phyloP scores from a whole-genome alignment of 2,797 vertebrate species.

The Schizopygopsis pylzovi region DNA sequence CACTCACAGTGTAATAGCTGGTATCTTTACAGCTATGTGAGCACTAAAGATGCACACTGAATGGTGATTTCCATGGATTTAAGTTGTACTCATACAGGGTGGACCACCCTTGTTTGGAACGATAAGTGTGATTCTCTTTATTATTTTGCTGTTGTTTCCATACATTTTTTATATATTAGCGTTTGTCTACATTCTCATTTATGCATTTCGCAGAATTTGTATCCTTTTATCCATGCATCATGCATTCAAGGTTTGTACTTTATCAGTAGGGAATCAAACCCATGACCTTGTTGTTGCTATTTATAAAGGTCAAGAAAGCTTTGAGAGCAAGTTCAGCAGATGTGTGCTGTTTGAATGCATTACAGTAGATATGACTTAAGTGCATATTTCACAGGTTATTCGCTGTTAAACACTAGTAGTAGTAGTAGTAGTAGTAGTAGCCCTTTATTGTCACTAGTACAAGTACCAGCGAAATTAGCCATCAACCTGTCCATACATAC shows the following conservation, averaged over 20 bases:
- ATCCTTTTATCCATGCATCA: not conserved
- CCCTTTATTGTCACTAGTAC: no score
- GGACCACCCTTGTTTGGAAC: not conserved
- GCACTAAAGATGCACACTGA: not conserved
- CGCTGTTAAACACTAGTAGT: not conserved
- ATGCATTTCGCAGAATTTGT: not conserved
- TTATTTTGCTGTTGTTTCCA: not conserved
- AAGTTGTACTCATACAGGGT: not conserved
- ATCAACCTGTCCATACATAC: no score
- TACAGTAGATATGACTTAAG: not conserved
- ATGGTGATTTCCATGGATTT: not conserved
- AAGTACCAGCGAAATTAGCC: no score
- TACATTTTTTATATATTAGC: not conserved
- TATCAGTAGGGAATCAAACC: not conserved
- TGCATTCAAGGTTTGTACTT: not conserved
- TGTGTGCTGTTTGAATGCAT: not conserved
- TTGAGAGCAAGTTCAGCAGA: not conserved
- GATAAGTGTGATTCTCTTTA: not conserved
- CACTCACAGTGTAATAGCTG: not conserved
- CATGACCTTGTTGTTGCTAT: not conserved
- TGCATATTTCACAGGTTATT: not conserved
- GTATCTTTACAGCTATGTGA: not conserved
- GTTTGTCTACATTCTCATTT: not conserved
- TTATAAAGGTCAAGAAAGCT: not conserved
- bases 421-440: no score